Conservation (phyloP, 2,113 vertebrate species). For the Furnarius figulus region DNA sequence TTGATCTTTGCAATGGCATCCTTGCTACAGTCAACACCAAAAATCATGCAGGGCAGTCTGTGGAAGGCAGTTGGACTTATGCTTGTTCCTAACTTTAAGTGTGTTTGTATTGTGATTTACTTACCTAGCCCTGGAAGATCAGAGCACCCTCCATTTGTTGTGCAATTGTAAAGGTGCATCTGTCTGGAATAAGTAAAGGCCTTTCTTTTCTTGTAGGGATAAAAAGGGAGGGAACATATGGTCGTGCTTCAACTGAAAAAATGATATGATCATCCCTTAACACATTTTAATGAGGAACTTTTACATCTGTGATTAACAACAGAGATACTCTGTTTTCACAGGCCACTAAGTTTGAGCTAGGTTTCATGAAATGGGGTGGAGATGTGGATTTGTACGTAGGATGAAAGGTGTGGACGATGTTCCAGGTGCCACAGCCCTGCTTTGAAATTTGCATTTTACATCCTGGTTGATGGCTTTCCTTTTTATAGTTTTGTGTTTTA, state of each 20-base stretch:
- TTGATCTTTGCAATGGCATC: neutral
- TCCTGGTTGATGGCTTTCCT: neutral
- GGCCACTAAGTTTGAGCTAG: neutral
- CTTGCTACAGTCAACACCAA: neutral
- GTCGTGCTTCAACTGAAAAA: neutral
- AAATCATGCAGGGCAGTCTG: neutral
- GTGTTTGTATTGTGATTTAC: neutral
- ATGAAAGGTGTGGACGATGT: neutral
- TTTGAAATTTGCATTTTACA: conserved; percentile 1
- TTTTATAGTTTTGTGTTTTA: neutral
- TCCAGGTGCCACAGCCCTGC: neutral
- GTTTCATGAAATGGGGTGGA: neutral
- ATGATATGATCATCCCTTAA: neutral
- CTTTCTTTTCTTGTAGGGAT: neutral
- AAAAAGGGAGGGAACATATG: neutral
- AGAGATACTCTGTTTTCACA: neutral
- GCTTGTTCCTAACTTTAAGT: neutral
- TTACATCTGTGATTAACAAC: neutral
- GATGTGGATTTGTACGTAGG: neutral
- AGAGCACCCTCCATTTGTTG: neutral
- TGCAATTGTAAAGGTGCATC: neutral
- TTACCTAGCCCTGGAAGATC: neutral
- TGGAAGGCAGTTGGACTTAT: neutral
- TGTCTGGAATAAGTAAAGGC: neutral
- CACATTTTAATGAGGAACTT: neutral